Evolutionary conservation across 2,888 invertebrate genomes (phyloP).

Genomic region (Ectemnius continuus): DNA sequence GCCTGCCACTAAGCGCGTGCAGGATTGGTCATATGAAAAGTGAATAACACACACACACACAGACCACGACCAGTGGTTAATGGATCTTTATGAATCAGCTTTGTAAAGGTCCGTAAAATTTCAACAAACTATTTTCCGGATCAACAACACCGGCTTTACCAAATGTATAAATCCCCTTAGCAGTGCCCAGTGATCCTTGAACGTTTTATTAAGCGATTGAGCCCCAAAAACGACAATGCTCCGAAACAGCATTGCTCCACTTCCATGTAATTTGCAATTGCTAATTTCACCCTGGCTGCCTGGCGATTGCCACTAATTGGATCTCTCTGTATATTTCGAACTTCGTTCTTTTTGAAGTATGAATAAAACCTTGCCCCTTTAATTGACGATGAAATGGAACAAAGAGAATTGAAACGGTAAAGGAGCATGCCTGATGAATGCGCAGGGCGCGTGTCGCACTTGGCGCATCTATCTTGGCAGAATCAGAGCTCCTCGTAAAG

Average conservation of each 20-base stretch:
- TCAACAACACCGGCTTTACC: neutral
- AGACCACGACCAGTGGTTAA: neutral
- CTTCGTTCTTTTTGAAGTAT: too few species aligned
- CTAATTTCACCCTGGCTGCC: too few species aligned
- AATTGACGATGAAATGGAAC: neutral
- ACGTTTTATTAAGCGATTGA: neutral
- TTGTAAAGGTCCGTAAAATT: neutral
- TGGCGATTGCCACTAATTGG: too few species aligned
- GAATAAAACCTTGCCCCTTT: too few species aligned
- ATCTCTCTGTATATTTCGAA: too few species aligned
- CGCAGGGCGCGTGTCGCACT: neutral
- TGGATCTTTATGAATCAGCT: constrained; percentile 11
- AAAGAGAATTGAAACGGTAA: constrained; percentile 35
- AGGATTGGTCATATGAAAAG: constrained; percentile 5
- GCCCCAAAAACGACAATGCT: too few species aligned
- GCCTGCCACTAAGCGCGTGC: too few species aligned
- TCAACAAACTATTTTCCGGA: constrained; percentile 14
- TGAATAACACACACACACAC: constrained; percentile 28
- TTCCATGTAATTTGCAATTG: too few species aligned
- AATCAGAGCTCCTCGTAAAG: constrained; percentile 43
- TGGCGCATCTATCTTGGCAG: constrained; percentile 35
- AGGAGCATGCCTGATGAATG: constrained; percentile 27
- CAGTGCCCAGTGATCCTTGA: neutral
- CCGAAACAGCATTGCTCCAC: too few species aligned
- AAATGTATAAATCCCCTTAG: neutral